Evolutionary conservation across 2,113 vertebrate species (phyloP).

Genomic region (Delphinus delphis): DNA sequence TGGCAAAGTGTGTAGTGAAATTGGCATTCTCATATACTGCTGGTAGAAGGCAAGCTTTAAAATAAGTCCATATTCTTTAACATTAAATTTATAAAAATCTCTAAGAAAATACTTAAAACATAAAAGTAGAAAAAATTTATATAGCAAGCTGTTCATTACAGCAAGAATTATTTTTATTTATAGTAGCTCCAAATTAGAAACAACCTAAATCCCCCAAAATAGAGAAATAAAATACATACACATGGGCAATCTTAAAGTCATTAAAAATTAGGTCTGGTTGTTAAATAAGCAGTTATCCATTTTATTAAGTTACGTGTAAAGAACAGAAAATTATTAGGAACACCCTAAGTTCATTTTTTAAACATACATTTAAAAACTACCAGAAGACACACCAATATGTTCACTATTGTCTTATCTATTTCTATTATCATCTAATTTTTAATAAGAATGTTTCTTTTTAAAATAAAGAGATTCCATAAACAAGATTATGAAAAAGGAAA

Average conservation of each 20-base stretch:
- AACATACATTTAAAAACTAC: background rate
- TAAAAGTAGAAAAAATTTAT: background rate
- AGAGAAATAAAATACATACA: background rate
- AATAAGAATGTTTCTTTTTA: background rate
- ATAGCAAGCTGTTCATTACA: background rate
- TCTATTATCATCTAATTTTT: constrained; percentile 19
- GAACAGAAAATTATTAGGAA: background rate
- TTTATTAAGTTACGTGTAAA: background rate
- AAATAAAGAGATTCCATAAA: background rate
- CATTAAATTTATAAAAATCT: background rate
- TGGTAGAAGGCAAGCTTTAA: background rate
- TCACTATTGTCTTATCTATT: background rate
- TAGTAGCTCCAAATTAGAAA: background rate
- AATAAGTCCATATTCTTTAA: background rate
- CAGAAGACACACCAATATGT: background rate
- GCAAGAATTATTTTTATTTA: background rate
- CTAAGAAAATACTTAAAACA: background rate
- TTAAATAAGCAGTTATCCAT: background rate
- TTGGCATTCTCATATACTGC: background rate
- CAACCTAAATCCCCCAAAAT: background rate
- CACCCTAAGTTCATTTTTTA: background rate
- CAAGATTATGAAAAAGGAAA: background rate
- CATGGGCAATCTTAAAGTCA: background rate
- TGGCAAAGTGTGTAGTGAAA: background rate
- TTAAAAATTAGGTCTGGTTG: background rate